Conservation (phyloP, 2,888 invertebrate genomes). For the Sipha maydis region DNA sequence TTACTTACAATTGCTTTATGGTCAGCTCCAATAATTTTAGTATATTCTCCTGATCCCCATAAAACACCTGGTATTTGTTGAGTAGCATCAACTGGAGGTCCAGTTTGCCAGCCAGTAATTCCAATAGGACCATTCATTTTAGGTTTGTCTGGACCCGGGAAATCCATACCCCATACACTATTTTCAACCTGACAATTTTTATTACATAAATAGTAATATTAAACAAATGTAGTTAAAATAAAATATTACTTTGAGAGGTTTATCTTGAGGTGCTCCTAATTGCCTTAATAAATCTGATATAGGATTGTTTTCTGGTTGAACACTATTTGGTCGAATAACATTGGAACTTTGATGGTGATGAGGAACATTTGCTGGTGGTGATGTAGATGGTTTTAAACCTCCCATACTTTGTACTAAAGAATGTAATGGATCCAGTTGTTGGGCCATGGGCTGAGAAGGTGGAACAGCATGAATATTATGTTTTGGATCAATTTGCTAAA, state of each 20-base stretch:
- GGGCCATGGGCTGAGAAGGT: slow-evolving; percentile 38
- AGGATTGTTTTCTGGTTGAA: slow-evolving; percentile 58
- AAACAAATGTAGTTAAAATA: not conserved
- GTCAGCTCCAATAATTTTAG: slow-evolving; percentile 69
- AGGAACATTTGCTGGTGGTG: slow-evolving; percentile 37
- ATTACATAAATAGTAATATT: not conserved
- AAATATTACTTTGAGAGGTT: slow-evolving; percentile 57
- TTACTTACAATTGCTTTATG: slow-evolving; percentile 69
- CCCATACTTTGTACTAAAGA: slow-evolving; percentile 60
- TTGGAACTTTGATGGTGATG: slow-evolving; percentile 54
- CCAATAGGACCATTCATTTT: slow-evolving; percentile 55
- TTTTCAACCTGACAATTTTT: slow-evolving; percentile 38
- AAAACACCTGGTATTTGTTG: slow-evolving; percentile 40
- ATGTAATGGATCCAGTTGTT: slow-evolving; percentile 50
- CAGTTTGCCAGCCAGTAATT: slow-evolving; percentile 47
- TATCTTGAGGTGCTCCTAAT: slow-evolving; percentile 61
- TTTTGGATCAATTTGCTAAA: slow-evolving; percentile 57
- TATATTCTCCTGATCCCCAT: slow-evolving; percentile 63
- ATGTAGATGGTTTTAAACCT: slow-evolving; percentile 51
- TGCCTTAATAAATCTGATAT: slow-evolving; percentile 62
- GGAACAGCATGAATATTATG: slow-evolving; percentile 50
- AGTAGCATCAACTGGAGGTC: slow-evolving; percentile 24
- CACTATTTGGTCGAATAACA: slow-evolving; percentile 46
- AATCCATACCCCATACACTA: slow-evolving; percentile 56
- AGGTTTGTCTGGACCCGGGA: slow-evolving; percentile 34